phyloP scores from a whole-genome alignment of 2,797 vertebrate species.

The Poecilia wingei region DNA sequence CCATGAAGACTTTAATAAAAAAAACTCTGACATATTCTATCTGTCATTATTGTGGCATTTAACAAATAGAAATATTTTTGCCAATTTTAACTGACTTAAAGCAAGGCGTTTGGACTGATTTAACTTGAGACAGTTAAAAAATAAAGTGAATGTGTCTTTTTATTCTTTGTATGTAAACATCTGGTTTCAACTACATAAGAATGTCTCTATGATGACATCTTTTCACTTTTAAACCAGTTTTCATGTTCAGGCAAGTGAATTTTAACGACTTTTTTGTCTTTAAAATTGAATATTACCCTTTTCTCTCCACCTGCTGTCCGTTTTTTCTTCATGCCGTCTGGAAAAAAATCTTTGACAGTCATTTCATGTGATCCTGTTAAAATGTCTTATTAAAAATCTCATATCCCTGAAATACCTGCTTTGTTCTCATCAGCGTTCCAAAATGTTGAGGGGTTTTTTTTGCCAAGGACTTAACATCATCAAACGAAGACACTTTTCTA shows the following conservation, averaged over 20 bases:
- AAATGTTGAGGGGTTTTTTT: background rate
- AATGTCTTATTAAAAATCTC: conserved; percentile 2
- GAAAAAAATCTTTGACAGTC: background rate
- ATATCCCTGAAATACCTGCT: background rate
- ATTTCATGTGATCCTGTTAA: background rate
- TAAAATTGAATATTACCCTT: background rate
- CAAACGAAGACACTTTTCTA: background rate
- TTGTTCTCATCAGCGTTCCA: background rate
- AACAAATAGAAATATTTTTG: too few species aligned
- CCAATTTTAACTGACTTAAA: too few species aligned
- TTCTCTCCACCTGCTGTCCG: background rate
- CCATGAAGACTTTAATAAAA: too few species aligned
- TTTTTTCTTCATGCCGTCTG: background rate
- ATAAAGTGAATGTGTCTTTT: too few species aligned
- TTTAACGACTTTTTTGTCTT: background rate
- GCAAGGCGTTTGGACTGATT: too few species aligned
- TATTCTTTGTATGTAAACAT: too few species aligned
- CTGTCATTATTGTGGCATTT: too few species aligned
- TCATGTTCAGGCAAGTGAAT: background rate
- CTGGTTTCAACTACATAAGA: background rate
- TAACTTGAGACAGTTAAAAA: too few species aligned
- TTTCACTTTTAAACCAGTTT: background rate
- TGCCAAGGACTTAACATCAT: background rate
- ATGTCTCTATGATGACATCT: background rate
- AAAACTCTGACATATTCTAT: too few species aligned